A percentile compares a stretch with the other conserved stretches of the same genome.
phyloP scores from a whole-genome alignment of 2,797 vertebrate species.

The Philypnodon macrostomus region DNA sequence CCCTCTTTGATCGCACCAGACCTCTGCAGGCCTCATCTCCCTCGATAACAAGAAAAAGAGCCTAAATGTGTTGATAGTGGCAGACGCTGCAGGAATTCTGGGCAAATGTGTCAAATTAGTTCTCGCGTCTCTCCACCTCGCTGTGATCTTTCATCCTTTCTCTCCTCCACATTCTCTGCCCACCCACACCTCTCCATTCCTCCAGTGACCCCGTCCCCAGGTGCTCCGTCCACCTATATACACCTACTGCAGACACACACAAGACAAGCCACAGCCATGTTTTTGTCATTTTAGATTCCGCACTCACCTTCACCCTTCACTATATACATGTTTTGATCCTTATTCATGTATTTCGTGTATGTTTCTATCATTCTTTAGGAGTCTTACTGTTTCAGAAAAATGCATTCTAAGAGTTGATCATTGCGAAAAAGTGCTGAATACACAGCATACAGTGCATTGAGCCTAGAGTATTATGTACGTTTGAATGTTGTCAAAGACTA shows the following conservation, averaged over 20 bases:
- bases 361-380: too few species aligned
- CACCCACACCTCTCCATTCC: constrained; percentile 39
- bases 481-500: constrained; percentile 20
- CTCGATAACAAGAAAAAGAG: constrained; percentile 65
- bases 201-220: constrained; percentile 48
- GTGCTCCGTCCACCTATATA: constrained; percentile 17
- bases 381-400: background rate
- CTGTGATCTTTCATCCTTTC: constrained; percentile 51
- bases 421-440: constrained; percentile 8
- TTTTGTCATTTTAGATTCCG: background rate
- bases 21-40: constrained; percentile 73
- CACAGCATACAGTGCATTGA: constrained; percentile 34
- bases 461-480: background rate
- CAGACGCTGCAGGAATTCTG: constrained; percentile 76
- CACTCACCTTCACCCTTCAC: background rate
- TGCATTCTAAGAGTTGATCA: background rate
- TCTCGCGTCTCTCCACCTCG: constrained; percentile 67
- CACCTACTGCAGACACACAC: background rate
- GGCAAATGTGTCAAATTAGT: constrained; percentile 83
- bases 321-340: too few species aligned
- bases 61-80: constrained; percentile 81
- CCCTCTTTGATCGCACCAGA: constrained; percentile 56
- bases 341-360: too few species aligned
- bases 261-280: background rate
- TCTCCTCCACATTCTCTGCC: too few species aligned